A percentile compares a stretch with the other conserved stretches of the same genome.
These are phyloP conservation scores for Formicarius rufipectus DNA, from an alignment of 2,113 vertebrate genomes.

Conservation along the genomic window DNA sequence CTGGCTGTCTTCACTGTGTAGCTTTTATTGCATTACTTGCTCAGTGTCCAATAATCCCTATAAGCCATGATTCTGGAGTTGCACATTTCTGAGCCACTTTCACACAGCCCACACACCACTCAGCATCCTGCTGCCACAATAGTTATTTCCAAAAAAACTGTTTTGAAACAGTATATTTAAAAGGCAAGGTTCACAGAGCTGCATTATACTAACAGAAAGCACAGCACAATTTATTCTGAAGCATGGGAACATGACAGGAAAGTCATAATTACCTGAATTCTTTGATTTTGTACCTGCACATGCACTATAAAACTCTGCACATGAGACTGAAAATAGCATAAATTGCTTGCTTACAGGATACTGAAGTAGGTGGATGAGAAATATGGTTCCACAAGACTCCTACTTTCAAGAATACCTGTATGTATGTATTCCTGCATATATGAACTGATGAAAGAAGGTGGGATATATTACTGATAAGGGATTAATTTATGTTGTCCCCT, in stretches of 20 bases:
- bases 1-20: neutral
- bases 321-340: neutral
- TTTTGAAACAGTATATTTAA: neutral
- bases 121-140: constrained; percentile 20
- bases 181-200: neutral
- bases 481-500: neutral
- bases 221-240: neutral
- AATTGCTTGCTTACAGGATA: neutral
- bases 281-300: neutral
- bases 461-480: neutral
- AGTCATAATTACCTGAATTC: neutral
- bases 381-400: neutral
- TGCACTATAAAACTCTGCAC: neutral
- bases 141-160: constrained; percentile 18
- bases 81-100: constrained; percentile 21
- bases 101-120: constrained; percentile 36
- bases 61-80: neutral
- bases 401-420: neutral
- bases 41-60: neutral
- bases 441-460: neutral
- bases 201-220: neutral
- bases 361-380: neutral
- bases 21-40: neutral
- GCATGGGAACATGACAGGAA: neutral
- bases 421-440: neutral